phyloP scores from a whole-genome alignment of 2,113 vertebrate species.

The Anhinga rufa region DNA sequence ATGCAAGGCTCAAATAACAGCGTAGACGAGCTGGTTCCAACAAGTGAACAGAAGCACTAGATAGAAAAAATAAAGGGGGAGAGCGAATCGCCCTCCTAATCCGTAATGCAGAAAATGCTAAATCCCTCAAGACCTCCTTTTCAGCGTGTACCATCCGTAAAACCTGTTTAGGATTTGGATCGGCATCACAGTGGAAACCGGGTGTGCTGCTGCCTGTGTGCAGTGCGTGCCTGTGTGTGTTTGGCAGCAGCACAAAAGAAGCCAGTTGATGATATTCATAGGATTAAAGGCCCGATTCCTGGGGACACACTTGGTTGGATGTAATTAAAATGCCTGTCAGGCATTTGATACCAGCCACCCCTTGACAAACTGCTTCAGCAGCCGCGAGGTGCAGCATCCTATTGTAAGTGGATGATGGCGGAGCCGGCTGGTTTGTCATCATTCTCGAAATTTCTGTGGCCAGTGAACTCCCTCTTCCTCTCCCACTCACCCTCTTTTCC shows the following conservation, averaged over 20 bases:
- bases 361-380: constrained; percentile 62
- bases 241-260: constrained; percentile 67
- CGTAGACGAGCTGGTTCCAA: not conserved
- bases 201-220: not conserved
- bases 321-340: constrained; percentile 82
- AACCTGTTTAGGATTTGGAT: constrained; percentile 19
- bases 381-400: constrained; percentile 64
- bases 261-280: constrained; percentile 58
- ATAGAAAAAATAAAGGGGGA: not conserved
- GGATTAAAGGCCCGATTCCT: constrained; percentile 59
- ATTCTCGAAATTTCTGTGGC: constrained; percentile 80
- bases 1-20: not conserved
- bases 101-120: not conserved
- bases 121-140: not conserved
- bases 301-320: constrained; percentile 62
- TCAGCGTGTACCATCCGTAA: not conserved
- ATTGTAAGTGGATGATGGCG: constrained; percentile 77
- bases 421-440: constrained; percentile 72
- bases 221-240: not conserved
- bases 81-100: not conserved
- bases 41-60: not conserved
- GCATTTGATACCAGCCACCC: constrained; percentile 65
- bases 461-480: constrained; percentile 71
- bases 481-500: constrained; percentile 76
- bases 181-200: not conserved